Evolutionary conservation across 1,140 invertebrate genomes (phyloP), one percentile per base, ranked within the genome.

Genomic region (Streblospio benedicti): DNA sequence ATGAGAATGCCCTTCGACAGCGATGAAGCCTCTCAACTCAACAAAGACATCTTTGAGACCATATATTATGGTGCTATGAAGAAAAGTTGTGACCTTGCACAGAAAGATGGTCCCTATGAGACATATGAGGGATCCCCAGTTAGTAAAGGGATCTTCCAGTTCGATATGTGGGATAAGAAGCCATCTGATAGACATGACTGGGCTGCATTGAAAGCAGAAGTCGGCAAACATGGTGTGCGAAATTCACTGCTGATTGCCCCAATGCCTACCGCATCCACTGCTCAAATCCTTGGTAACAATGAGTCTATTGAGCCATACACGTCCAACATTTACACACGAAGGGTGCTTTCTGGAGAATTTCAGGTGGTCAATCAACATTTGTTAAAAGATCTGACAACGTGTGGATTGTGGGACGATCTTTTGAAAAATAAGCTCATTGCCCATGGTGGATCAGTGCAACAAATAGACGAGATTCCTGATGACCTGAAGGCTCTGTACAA

Each of bases 201-300:
- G 96, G 68, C 74, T 18, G 77, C 69, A 14, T 79, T 99, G 31
- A 93, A 93, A 76, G 81, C 81, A 63, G 89, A 90, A 70, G 97
- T 99, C 68, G 66, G 0, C 45, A 78, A 76, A 65, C 82, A 93
- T 81, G 97, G 97, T 27, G 80, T 99, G 0, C 81, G 95, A 49
- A 99, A 99, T 81, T 96, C 92, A 16, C 80, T 99, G 6, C 79
- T 99, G 2, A 66, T 99, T 49, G 94, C 97, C 0, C 94, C 95
- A 0, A 99, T 99, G 96, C 97, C 96, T 1, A 99, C 96, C 14
- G 95, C 96, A 14, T 97, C 94, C 1, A 99, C 97, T 0, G 95
- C 97, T 4, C 96, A 99, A 80, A 99, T 99, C 71, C 82, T 99
- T 31, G 97, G 96, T 14, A 99, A 99, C 70, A 99, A 99, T 77